Conservation (phyloP, 2,797 vertebrate genomes). For the Potorous gilbertii region DNA sequence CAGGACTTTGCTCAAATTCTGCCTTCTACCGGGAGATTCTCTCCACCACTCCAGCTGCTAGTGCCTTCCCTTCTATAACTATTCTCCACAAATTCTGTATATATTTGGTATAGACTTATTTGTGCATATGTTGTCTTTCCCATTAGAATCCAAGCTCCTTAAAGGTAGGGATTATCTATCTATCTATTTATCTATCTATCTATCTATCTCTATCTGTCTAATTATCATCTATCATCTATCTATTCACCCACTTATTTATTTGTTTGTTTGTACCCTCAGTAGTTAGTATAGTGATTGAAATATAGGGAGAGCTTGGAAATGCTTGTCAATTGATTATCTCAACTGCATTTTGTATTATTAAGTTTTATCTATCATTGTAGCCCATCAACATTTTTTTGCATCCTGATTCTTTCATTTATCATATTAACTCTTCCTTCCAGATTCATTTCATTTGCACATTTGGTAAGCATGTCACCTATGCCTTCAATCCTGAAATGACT, state of each 20-base stretch:
- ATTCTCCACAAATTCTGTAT: not conserved
- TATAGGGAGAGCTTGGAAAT: not conserved
- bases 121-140: not conserved
- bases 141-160: not conserved
- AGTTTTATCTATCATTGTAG: not conserved
- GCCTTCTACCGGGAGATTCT: not conserved
- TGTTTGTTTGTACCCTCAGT: not conserved
- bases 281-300: not conserved
- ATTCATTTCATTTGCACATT: not conserved
- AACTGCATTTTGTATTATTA: not conserved
- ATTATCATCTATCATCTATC: not conserved
- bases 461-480: not conserved
- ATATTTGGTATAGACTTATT: not conserved
- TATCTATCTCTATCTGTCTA: too few species aligned
- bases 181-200: rapidly evolving
- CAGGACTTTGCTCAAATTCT: not conserved
- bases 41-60: not conserved
- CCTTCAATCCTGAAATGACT: not conserved
- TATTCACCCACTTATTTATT: not conserved
- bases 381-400: not conserved
- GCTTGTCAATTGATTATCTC: not conserved
- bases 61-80: not conserved
- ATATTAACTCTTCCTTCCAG: not conserved
- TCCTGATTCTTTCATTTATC: not conserved
- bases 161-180: not conserved